Percentiles rank a stretch among this genome's conserved stretches.
Evolutionary conservation across 2,888 invertebrate species (phyloP).

Genomic region (Melieria omissa): DNA sequence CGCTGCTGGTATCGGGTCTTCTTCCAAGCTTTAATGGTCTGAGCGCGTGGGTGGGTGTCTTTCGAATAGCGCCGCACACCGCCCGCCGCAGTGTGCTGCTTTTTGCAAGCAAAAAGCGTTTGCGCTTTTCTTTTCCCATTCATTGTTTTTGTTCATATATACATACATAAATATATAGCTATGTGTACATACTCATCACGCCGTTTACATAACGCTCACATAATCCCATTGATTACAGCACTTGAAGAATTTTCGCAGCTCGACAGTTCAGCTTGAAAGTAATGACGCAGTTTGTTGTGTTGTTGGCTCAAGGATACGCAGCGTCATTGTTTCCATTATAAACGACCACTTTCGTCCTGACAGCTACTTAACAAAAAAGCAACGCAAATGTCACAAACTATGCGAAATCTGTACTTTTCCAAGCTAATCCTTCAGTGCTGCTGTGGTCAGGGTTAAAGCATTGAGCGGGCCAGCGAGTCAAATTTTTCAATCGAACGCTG

Average conservation of each 20-base stretch:
- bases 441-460: too few species aligned
- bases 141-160: neutral
- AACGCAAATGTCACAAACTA: too few species aligned
- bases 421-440: too few species aligned
- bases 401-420: too few species aligned
- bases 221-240: neutral
- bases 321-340: too few species aligned
- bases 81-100: too few species aligned
- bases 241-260: neutral
- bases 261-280: neutral
- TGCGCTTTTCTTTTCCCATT: neutral
- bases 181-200: neutral
- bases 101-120: neutral
- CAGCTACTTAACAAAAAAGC: too few species aligned
- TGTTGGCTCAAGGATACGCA: neutral
- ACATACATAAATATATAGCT: neutral
- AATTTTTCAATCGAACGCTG: too few species aligned
- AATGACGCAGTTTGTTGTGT: neutral
- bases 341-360: too few species aligned
- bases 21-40: neutral
- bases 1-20: neutral
- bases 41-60: neutral
- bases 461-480: too few species aligned
- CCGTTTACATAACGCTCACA: neutral
- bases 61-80: too few species aligned